Conservation (phyloP, 1,140 invertebrate genomes). For the Callitettix versicolor region DNA sequence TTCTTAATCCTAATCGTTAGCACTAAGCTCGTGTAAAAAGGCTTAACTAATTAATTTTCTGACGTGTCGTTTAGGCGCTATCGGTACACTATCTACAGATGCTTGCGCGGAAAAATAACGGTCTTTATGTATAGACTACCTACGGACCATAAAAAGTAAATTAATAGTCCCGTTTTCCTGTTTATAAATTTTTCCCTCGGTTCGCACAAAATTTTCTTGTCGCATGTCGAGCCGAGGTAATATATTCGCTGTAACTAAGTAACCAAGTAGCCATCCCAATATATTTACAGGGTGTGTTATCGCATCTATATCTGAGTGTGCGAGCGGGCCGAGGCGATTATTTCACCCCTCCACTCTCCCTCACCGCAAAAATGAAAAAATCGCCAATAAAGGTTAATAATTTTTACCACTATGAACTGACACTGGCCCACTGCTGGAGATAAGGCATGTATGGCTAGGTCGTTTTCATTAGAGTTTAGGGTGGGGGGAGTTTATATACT, state of each 20-base stretch:
- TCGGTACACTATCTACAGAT: no score
- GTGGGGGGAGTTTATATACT: constrained; percentile 2
- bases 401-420: constrained; percentile 8
- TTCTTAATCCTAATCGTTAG: no score
- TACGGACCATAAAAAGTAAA: no score
- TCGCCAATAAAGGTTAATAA: constrained; percentile 14
- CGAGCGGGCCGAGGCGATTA: not conserved
- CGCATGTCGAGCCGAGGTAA: not conserved
- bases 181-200: no score
- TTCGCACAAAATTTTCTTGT: no score
- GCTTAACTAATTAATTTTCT: no score
- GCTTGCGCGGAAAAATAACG: no score
- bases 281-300: constrained; percentile 3
- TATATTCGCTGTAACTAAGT: constrained; percentile 4
- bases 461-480: constrained; percentile 2
- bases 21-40: no score
- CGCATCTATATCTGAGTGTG: constrained; percentile 5
- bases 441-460: constrained; percentile 10
- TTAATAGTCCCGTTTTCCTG: no score
- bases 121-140: no score
- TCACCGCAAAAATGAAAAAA: constrained; percentile 4
- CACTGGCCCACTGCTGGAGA: constrained; percentile 1
- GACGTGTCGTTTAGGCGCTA: no score
- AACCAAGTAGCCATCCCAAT: not conserved
- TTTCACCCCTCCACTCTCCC: not conserved